A percentile compares a stretch with the other conserved stretches of the same genome.
phyloP scores from a whole-genome alignment of 2,888 invertebrate genomes.

The Meteorus cinctellus region DNA sequence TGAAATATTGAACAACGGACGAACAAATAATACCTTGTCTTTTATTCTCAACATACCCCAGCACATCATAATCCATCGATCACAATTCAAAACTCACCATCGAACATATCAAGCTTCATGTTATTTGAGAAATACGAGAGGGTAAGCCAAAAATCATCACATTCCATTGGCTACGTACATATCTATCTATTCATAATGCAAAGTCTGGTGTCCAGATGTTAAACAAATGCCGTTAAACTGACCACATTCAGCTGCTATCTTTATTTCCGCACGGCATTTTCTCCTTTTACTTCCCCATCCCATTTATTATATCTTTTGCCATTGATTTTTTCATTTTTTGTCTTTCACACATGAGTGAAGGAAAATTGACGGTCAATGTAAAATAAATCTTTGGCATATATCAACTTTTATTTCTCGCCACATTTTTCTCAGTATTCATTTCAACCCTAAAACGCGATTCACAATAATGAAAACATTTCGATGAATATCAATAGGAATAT shows the following conservation, averaged over 20 bases:
- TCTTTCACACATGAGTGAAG: no score
- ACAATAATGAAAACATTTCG: no score
- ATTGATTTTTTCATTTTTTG: neutral
- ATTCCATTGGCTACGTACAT: neutral
- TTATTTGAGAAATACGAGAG: neutral
- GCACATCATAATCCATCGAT: neutral
- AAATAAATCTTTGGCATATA: no score
- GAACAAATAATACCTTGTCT: slow-evolving; percentile 1
- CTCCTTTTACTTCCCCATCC: neutral
- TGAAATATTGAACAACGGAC: slow-evolving; percentile 1
- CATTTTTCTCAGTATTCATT: no score
- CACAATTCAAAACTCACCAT: neutral
- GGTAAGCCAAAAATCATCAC: neutral
- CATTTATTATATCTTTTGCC: neutral
- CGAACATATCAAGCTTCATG: slow-evolving; percentile 2
- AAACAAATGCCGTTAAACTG: slow-evolving; percentile 42
- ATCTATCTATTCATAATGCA: neutral
- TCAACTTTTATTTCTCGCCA: no score
- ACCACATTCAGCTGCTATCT: slow-evolving; percentile 19
- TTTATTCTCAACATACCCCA: neutral
- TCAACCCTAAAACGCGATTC: no score
- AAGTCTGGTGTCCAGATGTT: slow-evolving; percentile 39
- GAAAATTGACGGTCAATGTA: no score
- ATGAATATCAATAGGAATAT: no score
- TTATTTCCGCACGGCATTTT: neutral